A percentile compares a stretch with the other conserved stretches of the same genome.
phyloP scores from a whole-genome alignment of 37 sponge, comb jelly and placozoan genomes.

The Petrosia ficiformis region DNA sequence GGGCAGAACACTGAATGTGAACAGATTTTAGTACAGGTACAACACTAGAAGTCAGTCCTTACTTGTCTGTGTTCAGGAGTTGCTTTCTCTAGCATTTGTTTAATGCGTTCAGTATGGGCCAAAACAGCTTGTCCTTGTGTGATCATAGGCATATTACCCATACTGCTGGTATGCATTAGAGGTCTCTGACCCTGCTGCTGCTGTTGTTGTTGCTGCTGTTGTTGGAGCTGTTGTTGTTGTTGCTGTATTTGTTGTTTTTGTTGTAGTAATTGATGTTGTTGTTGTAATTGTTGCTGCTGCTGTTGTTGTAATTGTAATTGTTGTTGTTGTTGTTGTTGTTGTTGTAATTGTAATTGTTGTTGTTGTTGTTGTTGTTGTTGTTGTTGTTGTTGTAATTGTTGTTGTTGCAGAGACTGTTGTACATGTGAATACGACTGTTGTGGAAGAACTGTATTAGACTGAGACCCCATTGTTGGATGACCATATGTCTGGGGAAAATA shows the following conservation, averaged over 20 bases:
- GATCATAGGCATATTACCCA: neutral
- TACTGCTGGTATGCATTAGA: neutral
- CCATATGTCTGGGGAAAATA: no score
- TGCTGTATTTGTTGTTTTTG: slow-evolving; percentile 18
- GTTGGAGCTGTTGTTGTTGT: slow-evolving; percentile 21
- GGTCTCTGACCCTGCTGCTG: slow-evolving; percentile 8
- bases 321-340: neutral
- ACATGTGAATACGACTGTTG: neutral
- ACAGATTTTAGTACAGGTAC: no score
- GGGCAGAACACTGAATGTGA: no score
- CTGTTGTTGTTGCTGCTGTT: slow-evolving; percentile 21
- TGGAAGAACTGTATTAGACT: no score
- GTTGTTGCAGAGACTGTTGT: slow-evolving; percentile 14
- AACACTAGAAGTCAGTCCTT: no score
- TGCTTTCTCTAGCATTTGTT: no score
- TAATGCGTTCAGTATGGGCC: no score
- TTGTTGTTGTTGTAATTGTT: slow-evolving; percentile 23
- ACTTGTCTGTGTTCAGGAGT: no score
- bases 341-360: neutral
- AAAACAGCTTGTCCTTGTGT: no score
- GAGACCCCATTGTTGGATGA: no score
- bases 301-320: neutral
- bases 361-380: slow-evolving; percentile 10
- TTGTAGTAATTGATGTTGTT: slow-evolving; percentile 29
- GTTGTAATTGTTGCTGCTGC: neutral